phyloP scores from a whole-genome alignment of 2,113 vertebrate species.

The Otis tarda region DNA sequence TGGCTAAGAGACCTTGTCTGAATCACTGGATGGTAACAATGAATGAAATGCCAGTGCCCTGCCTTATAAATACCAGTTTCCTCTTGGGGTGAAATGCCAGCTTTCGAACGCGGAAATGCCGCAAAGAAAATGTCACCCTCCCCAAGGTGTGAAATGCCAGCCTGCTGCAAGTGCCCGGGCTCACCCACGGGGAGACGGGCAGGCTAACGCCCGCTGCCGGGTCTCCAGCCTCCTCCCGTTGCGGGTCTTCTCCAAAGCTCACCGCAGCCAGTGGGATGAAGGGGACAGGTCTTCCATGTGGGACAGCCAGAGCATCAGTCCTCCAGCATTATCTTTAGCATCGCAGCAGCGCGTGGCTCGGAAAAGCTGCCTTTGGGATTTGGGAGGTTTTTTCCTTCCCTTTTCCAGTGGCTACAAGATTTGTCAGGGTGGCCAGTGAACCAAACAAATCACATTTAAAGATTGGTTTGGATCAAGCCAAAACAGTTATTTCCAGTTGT shows the following conservation, averaged over 20 bases:
- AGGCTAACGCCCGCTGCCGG: background rate
- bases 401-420: background rate
- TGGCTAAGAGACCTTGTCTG: constrained; percentile 60
- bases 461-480: background rate
- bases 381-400: background rate
- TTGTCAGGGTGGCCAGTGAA: background rate
- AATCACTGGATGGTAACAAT: constrained; percentile 66
- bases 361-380: background rate
- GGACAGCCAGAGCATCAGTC: background rate
- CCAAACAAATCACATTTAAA: background rate
- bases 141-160: constrained; percentile 62
- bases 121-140: constrained; percentile 65
- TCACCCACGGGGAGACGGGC: background rate
- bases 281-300: background rate
- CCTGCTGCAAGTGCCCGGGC: background rate
- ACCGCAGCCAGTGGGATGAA: background rate
- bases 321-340: background rate
- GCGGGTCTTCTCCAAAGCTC: background rate
- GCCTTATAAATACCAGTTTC: constrained; percentile 64
- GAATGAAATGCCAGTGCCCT: constrained; percentile 70
- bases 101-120: constrained; percentile 25
- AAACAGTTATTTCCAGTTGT: constrained; percentile 11
- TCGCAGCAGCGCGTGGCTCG: background rate
- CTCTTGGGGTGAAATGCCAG: constrained; percentile 65
- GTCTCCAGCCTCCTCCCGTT: background rate